Conservation (phyloP, 2,113 vertebrate genomes). For the Proterorhinus semilunaris region DNA sequence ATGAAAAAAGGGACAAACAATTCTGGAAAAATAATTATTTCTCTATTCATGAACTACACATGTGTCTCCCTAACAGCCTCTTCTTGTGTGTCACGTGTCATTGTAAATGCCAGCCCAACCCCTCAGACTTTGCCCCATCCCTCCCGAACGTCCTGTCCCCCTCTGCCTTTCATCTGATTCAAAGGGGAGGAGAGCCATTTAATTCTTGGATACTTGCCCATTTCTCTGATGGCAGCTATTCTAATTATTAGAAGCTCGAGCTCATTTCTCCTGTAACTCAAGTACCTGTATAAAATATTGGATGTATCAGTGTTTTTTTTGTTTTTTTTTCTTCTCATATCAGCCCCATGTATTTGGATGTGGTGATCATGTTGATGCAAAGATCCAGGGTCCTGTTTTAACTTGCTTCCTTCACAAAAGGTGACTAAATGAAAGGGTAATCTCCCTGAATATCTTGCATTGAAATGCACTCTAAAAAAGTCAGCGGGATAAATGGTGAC, state of each 20-base stretch:
- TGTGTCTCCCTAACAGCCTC: conserved; percentile 27
- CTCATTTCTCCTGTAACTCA: conserved; percentile 34
- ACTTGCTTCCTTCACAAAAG: conserved; percentile 63
- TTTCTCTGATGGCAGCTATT: conserved; percentile 48
- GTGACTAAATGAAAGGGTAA: no score
- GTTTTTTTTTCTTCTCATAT: not conserved
- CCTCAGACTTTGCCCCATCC: conserved; percentile 19
- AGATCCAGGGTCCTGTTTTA: conserved; percentile 48
- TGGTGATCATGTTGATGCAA: no score
- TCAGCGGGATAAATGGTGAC: conserved; percentile 53
- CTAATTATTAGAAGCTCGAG: conserved; percentile 49
- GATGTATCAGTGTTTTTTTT: conserved; percentile 5
- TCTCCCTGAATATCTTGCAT: no score
- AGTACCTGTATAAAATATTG: not conserved
- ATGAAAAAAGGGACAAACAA: conserved; percentile 7
- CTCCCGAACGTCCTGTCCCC: conserved; percentile 19
- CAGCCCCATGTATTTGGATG: no score
- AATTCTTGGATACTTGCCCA: conserved; percentile 72
- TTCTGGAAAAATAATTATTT: no score
- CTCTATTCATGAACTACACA: conserved; percentile 4
- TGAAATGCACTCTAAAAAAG: no score
- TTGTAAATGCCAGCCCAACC: conserved; percentile 27
- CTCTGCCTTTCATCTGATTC: conserved; percentile 44
- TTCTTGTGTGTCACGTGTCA: conserved; percentile 28
- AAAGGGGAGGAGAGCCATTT: conserved; percentile 70